Base-by-base conservation (phyloP, 1,140 invertebrate genomes). In the Meloidogyne floridensis region DNA sequence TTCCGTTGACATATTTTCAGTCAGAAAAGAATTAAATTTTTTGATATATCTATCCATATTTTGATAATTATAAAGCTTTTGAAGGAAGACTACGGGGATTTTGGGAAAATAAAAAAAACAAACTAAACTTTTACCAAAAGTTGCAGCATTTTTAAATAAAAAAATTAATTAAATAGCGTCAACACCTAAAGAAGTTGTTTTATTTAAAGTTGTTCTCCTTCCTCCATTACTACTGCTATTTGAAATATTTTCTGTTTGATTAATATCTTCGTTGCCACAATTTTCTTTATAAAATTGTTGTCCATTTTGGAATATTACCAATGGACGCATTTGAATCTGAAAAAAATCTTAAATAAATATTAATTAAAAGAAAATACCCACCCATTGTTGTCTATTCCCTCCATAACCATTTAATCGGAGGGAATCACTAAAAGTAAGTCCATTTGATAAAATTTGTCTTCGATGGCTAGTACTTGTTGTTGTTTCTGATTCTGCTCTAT, bases 401-500 rank as follows among this genome's bases (percentile, higher is more conserved):
- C 3, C n/a, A n/a, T 65, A n/a, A n/a, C 10, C 10, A 59, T 65
- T 65, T 65, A 65, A 65, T 65, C 59, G 15, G 7, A 65, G 59
- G n/a, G 59, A 65, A 65, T 65, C 59, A 65, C n/a, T 65, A 65
- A 65, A 65, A 65, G 15, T 65, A 65, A 65, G n/a, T 65, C 59
- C 59, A 65, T 65, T 65, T n/a, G 59, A 15, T n/a, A 65, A 65
- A 13, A 65, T n/a, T 65, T n/a, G 59, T n/a, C 59, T 15, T 65
- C 59, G 13, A 59, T 59, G 56, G 13, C 56, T 59, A 59, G 56
- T 18, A 65, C 15, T 65, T 65, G 59, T 65, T 65, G 59, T 65
- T n/a, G 59, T 65, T 65, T 65, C 59, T 65, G 59, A 65, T 65
- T 65, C 59, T 65, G 59, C 59, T 65, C 59, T 65, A 65, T 65